Conservation (phyloP, 2,797 vertebrate genomes). For the Loris lydekkerianus region DNA sequence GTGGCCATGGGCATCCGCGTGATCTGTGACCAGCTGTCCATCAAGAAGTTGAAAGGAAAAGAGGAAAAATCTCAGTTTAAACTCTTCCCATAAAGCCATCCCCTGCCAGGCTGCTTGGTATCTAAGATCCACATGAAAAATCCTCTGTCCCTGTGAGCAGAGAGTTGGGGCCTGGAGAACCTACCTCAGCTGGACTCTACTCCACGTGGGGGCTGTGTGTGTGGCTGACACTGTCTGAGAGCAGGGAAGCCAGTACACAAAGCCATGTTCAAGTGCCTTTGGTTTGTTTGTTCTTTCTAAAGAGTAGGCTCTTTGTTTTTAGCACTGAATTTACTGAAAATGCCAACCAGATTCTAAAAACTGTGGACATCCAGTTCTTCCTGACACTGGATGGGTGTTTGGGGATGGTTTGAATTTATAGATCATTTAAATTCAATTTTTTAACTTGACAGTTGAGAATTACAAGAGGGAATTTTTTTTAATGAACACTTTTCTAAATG, state of each 20-base stretch:
- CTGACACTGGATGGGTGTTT: conserved; percentile 14
- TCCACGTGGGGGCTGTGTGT: conserved; percentile 58
- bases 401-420: not conserved
- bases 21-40: not conserved
- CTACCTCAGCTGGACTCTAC: conserved; percentile 81
- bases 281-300: conserved; percentile 70
- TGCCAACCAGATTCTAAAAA: conserved; percentile 70
- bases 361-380: conserved; percentile 71
- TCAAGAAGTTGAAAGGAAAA: not conserved
- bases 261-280: conserved; percentile 88
- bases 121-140: not conserved
- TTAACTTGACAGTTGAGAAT: conserved; percentile 76
- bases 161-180: conserved; percentile 73
- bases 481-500: conserved; percentile 56
- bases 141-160: conserved; percentile 58
- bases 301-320: conserved; percentile 79
- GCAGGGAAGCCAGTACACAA: conserved; percentile 69
- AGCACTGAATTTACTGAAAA: conserved; percentile 84
- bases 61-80: not conserved
- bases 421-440: conserved; percentile 48
- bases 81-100: conserved; percentile 68
- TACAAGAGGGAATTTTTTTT: not conserved
- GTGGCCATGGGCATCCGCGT: not conserved
- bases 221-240: conserved; percentile 71
- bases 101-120: not conserved